A percentile compares a stretch with the other conserved stretches of the same genome.
These are phyloP conservation scores for Meteorus colon DNA, from an alignment of 2,888 invertebrate species.

Conservation along the genomic window DNA sequence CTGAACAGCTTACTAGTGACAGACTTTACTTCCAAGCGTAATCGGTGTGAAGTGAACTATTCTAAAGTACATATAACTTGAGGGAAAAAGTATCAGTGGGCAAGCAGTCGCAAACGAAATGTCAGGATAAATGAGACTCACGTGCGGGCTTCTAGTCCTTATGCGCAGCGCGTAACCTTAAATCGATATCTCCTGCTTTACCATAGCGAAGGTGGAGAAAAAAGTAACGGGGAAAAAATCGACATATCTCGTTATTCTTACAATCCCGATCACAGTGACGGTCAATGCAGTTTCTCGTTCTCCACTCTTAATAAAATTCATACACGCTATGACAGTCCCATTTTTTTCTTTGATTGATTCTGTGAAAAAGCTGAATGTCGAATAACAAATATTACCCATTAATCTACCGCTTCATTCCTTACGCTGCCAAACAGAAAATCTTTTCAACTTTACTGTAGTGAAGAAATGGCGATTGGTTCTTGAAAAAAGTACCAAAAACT, in stretches of 20 bases:
- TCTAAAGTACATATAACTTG: not conserved
- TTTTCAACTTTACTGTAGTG: not conserved
- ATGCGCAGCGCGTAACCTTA: constrained; percentile 47
- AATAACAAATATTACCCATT: constrained; percentile 4
- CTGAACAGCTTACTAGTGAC: not conserved
- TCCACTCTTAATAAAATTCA: not conserved
- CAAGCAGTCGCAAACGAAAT: not conserved
- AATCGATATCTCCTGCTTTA: constrained; percentile 52
- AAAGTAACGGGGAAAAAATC: too few species aligned
- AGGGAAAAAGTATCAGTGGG: constrained; percentile 3
- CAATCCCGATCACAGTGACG: not conserved
- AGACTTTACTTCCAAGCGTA: not conserved
- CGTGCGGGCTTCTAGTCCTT: constrained; percentile 52
- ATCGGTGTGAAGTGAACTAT: not conserved
- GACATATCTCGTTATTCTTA: constrained; percentile 11
- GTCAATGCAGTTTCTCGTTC: not conserved
- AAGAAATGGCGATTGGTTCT: not conserved
- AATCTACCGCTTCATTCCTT: not conserved
- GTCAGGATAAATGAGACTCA: constrained; percentile 49
- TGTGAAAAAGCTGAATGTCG: not conserved
- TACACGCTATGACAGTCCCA: constrained; percentile 4
- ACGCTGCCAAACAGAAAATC: not conserved
- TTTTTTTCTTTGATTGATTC: not conserved
- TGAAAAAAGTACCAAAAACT: not conserved
- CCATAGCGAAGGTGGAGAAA: too few species aligned